Percentiles rank a stretch among this genome's conserved stretches.
Evolutionary conservation across 2,888 invertebrate species (phyloP).

Genomic region (Cephus spinipes): DNA sequence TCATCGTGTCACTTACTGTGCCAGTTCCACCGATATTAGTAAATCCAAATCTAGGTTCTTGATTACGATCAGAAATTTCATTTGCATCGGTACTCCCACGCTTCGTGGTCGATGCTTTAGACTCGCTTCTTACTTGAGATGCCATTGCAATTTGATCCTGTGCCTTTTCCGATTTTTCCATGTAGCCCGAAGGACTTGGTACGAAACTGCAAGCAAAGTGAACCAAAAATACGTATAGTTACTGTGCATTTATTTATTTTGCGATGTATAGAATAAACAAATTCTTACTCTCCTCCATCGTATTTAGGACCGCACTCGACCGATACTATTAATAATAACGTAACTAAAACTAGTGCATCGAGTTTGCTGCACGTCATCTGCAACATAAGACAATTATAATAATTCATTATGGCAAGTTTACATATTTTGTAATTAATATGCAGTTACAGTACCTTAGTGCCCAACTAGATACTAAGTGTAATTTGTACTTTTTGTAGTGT

Average conservation of each 20-base stretch:
- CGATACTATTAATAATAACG: constrained; percentile 26
- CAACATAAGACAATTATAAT: constrained; percentile 19
- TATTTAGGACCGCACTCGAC: constrained; percentile 55
- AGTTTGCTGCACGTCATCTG: constrained; percentile 38
- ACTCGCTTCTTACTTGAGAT: constrained; percentile 39
- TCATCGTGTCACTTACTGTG: constrained; percentile 43
- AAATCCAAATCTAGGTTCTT: constrained; percentile 65
- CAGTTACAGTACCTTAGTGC: background rate
- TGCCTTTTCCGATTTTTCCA: constrained; percentile 50
- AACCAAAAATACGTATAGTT: background rate
- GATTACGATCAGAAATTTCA: constrained; percentile 51
- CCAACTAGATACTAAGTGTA: background rate
- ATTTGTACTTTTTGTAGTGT: background rate
- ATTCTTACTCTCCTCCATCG: constrained; percentile 55
- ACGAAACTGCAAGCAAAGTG: constrained; percentile 58
- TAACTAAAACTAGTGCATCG: constrained; percentile 2
- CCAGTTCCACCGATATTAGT: constrained; percentile 60
- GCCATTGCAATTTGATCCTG: constrained; percentile 58
- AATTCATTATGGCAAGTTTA: background rate
- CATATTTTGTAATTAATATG: background rate
- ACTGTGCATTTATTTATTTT: background rate
- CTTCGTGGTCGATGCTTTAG: constrained; percentile 35
- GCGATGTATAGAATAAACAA: background rate
- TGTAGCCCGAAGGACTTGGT: constrained; percentile 63
- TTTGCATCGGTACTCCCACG: constrained; percentile 38